Percentiles rank a stretch among this genome's conserved stretches.
Conservation (phyloP, 2,113 vertebrate species). For the Strix uralensis region DNA sequence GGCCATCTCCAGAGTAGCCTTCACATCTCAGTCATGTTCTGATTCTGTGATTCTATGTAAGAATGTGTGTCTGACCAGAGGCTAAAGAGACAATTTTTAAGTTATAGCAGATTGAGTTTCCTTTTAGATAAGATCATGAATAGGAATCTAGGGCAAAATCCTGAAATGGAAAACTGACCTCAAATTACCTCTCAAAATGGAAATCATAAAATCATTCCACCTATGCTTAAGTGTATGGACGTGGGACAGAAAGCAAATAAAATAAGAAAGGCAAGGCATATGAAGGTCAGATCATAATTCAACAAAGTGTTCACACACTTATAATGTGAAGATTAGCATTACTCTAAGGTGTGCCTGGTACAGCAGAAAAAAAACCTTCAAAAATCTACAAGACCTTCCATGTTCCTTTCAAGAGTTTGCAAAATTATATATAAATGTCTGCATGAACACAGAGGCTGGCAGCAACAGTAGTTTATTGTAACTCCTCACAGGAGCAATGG, state of each 20-base stretch:
- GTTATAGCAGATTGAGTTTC: not conserved
- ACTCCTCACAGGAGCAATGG: not conserved
- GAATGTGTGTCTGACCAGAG: not conserved
- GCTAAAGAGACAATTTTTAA: not conserved
- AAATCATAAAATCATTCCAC: not conserved
- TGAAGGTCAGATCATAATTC: not conserved
- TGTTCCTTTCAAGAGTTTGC: not conserved
- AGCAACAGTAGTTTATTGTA: not conserved
- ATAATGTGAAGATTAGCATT: not conserved
- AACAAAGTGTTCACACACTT: not conserved
- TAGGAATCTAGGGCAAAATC: not conserved
- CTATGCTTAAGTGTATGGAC: not conserved
- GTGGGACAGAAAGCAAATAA: not conserved
- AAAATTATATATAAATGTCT: not conserved
- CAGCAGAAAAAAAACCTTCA: not conserved
- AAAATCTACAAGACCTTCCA: not conserved
- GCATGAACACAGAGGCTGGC: not conserved
- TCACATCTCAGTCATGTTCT: not conserved
- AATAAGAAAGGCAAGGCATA: not conserved
- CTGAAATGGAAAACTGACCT: not conserved
- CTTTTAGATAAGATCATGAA: not conserved
- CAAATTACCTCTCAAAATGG: not conserved
- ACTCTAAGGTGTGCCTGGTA: not conserved
- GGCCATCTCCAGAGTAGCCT: not conserved
- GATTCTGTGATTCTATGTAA: not conserved